Evolutionary conservation across 2,888 invertebrate genomes (phyloP).

Genomic region (Carterocephalus palaemon): DNA sequence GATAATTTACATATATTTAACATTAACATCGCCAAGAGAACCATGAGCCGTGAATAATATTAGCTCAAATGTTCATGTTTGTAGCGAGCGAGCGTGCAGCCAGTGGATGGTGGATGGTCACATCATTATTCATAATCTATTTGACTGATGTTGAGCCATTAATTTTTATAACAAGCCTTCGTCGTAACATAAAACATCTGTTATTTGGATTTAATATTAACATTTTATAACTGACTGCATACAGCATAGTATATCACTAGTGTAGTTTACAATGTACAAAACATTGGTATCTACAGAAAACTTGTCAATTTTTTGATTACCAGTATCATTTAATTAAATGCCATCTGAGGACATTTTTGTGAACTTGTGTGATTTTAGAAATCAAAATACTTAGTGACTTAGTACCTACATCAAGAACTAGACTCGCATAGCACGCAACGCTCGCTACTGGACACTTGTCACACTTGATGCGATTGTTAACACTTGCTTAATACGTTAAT

Average conservation of each 20-base stretch:
- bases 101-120: slow-evolving; percentile 15
- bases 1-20: slow-evolving; percentile 21
- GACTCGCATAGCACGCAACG: too few relatives aligned
- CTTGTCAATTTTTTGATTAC: too few relatives aligned
- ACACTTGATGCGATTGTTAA: too few relatives aligned
- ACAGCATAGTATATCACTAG: slow-evolving; percentile 15
- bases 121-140: slow-evolving; percentile 24
- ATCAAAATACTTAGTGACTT: too few relatives aligned
- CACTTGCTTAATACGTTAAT: too few relatives aligned
- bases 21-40: slow-evolving; percentile 7
- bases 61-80: slow-evolving; percentile 13
- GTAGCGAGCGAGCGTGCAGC: slow-evolving; percentile 10
- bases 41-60: slow-evolving; percentile 18
- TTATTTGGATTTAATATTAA: slow-evolving; percentile 10
- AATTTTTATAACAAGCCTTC: slow-evolving; percentile 24
- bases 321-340: too few relatives aligned
- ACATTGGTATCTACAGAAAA: too few relatives aligned
- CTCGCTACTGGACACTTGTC: too few relatives aligned
- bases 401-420: too few relatives aligned
- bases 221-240: neutral
- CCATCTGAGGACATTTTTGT: too few relatives aligned
- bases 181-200: slow-evolving; percentile 8
- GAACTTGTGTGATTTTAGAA: too few relatives aligned
- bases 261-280: too few relatives aligned
- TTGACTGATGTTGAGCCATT: slow-evolving; percentile 19